These are phyloP conservation scores for Micromussa lordhowensis DNA, from an alignment of 92 coral and sea anemone genomes.

Conservation along the genomic window DNA sequence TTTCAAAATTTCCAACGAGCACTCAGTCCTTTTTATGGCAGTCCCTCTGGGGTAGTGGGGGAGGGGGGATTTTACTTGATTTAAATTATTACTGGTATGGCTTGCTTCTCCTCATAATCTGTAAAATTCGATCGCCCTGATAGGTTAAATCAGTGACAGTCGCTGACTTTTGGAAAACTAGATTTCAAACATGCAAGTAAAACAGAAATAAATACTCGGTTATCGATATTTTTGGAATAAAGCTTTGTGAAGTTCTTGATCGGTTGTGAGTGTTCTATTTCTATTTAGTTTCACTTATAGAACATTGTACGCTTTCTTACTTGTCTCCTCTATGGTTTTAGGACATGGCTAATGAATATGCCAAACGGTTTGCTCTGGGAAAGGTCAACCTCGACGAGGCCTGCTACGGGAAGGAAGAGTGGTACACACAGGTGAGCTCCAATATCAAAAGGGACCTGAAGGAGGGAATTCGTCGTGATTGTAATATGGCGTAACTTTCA, in stretches of 20 bases:
- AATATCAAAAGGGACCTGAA: not conserved
- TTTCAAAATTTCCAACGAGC: no score
- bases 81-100: no score
- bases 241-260: no score
- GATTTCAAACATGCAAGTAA: not conserved
- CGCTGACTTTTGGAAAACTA: no score
- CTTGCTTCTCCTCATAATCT: no score
- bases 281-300: not conserved
- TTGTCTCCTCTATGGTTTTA: not conserved
- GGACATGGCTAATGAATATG: constrained; percentile 77
- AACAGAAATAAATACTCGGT: not conserved
- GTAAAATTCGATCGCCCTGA: no score
- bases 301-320: not conserved
- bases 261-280: no score
- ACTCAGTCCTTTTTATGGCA: no score
- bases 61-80: no score
- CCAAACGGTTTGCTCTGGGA: constrained; percentile 67
- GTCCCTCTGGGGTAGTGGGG: no score
- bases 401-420: constrained; percentile 74
- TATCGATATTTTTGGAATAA: no score
- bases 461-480: not conserved
- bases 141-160: not conserved
- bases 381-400: constrained; percentile 74
- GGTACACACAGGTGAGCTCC: constrained; percentile 86
- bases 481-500: not conserved